Evolutionary conservation across 1,140 invertebrate species (phyloP).

Genomic region (Cataglyphis hispanica): DNA sequence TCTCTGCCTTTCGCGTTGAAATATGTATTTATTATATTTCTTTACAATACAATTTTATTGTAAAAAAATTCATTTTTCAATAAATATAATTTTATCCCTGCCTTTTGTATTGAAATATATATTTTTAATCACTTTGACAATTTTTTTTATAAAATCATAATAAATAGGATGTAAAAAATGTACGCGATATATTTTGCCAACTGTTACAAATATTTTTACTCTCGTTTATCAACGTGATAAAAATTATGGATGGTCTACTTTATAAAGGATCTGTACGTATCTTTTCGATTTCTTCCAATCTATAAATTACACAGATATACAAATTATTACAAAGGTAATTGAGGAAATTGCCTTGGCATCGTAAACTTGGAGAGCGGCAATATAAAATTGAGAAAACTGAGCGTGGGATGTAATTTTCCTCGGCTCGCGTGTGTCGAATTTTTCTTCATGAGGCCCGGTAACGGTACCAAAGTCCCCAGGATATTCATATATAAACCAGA

Average conservation of each 20-base stretch:
- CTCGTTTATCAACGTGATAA: not conserved
- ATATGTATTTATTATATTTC: not conserved
- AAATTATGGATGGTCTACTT: not conserved
- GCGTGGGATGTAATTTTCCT: constrained; percentile 52
- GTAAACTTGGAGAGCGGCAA: constrained; percentile 30
- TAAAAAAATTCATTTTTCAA: not conserved
- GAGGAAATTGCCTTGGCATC: constrained; percentile 34
- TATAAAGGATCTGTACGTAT: not conserved
- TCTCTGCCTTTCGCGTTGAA: not conserved
- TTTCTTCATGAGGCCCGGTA: constrained; percentile 49
- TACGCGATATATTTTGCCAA: not conserved
- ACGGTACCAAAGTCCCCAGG: constrained; percentile 61
- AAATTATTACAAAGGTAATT: constrained; percentile 37
- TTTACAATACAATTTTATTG: constrained; percentile 7
- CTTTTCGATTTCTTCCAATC: not conserved
- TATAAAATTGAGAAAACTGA: constrained; percentile 43
- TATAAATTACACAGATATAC: constrained; percentile 5
- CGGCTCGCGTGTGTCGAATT: constrained; percentile 52
- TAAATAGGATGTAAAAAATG: not conserved
- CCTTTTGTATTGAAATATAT: not conserved
- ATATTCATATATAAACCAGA: constrained; percentile 68
- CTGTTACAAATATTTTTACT: not conserved
- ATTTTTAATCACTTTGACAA: not conserved
- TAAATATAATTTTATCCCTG: not conserved
- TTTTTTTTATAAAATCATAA: not conserved